Base-by-base conservation (phyloP, 2,888 invertebrate genomes). In the Gortyna flavago region DNA sequence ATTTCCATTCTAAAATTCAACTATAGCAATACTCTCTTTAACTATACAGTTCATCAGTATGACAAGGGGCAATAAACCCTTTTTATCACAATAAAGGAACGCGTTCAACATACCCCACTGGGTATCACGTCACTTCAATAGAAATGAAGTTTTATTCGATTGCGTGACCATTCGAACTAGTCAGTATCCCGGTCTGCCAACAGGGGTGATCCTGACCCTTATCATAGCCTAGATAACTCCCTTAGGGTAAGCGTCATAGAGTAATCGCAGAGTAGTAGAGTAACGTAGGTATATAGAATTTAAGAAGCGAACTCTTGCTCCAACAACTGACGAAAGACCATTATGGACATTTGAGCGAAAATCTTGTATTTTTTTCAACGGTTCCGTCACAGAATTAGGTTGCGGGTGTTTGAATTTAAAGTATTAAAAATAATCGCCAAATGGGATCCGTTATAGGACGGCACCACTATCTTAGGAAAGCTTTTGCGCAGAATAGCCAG, bases 61-160 rank as follows among this genome's bases (percentile, higher is more conserved):
- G 38, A 57, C 9, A 65, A 51, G 32, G 9, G 9, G 16, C 21
- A 81, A 54, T 38, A 61, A 4, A 61, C 54, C 65, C 29, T 75
- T 54, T 59, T 59, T 59, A 44, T 21, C 7, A 48, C 29, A 66
- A 66, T 66, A 73, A 80, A 74, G 62, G 32, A 65, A 35, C 21
- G 13, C 11, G 29, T 44, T 29, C 41, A 51, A 41, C 35, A 62
- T 64, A 44, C 11, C 16, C 16, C 54, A 29, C 21, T 32, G 59
- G 62, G 41, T 70, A 35, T 54, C 61, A 61, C 69, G 75, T 84
- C 76, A 80, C 57, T 74, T 62, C 54, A 81, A 80, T 75, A 68
- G 67, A 76, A 68, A 75, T 72, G 54, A 71, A 68, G 66, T 75
- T 81, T 81, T 79, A 87, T 84, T 81, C 11, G 68, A 87, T 73